Percentiles rank a stretch among this genome's conserved stretches.
Conservation (phyloP, 2,888 invertebrate species). For the Drosophila phalerata region DNA sequence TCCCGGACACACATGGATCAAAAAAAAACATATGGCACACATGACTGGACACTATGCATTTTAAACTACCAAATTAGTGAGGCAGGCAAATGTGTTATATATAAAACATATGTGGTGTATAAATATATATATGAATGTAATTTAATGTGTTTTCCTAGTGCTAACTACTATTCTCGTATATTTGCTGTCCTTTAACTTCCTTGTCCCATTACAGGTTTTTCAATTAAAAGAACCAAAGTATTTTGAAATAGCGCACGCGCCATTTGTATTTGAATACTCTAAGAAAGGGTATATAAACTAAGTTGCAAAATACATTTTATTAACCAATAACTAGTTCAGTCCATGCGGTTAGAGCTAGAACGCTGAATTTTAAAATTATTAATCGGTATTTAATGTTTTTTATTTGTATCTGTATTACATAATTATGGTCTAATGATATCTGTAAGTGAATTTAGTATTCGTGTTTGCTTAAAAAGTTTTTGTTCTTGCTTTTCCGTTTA, state of each 20-base stretch:
- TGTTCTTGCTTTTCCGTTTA: slow-evolving; percentile 48
- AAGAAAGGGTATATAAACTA: not conserved
- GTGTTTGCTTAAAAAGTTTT: slow-evolving; percentile 20
- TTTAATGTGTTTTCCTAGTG: slow-evolving; percentile 23
- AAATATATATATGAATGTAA: not conserved
- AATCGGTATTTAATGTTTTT: too few relatives aligned
- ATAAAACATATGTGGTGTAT: not conserved
- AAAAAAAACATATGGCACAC: slow-evolving; percentile 32
- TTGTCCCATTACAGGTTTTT: slow-evolving; percentile 53
- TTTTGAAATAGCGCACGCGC: slow-evolving; percentile 48
- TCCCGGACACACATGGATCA: slow-evolving; percentile 43
- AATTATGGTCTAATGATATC: not conserved
- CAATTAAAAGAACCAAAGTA: slow-evolving; percentile 60
- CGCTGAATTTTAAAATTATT: too few relatives aligned
- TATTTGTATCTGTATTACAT: not conserved
- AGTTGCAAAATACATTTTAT: not conserved
- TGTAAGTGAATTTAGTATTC: slow-evolving; percentile 43
- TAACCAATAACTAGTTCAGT: not conserved
- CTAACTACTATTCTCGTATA: slow-evolving; percentile 6
- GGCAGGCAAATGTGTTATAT: slow-evolving; percentile 28
- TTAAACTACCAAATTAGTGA: slow-evolving; percentile 62
- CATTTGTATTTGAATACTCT: slow-evolving; percentile 45
- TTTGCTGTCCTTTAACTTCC: slow-evolving; percentile 24
- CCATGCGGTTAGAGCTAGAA: too few relatives aligned
- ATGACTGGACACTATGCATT: slow-evolving; percentile 54